These are phyloP conservation scores for Diplolepis rosae DNA, from an alignment of 2,888 invertebrate genomes.

Conservation along the genomic window DNA sequence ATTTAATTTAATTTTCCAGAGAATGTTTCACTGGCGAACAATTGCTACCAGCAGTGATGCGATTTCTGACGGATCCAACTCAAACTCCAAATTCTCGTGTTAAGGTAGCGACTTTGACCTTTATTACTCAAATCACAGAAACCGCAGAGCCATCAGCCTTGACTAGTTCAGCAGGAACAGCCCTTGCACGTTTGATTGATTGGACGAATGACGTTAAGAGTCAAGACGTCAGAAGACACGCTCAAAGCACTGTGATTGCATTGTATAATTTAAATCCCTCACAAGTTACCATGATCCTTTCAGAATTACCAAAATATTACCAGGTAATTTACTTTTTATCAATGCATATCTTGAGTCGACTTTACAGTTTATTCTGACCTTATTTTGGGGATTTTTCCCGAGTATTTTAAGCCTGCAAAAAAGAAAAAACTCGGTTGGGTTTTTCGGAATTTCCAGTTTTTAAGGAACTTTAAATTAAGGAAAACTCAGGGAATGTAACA, in stretches of 20 bases:
- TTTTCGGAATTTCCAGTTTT: too few relatives aligned
- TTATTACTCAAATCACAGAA: slow-evolving; percentile 80
- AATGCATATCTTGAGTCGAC: background rate
- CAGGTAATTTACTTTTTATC: slow-evolving; percentile 63
- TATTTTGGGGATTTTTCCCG: too few relatives aligned
- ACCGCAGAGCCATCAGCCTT: slow-evolving; percentile 76
- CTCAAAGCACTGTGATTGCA: slow-evolving; percentile 83
- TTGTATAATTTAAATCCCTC: slow-evolving; percentile 94
- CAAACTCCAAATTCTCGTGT: slow-evolving; percentile 92
- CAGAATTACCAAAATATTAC: slow-evolving; percentile 82
- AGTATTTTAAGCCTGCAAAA: too few relatives aligned
- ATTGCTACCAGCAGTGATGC: slow-evolving; percentile 77
- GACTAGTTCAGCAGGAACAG: slow-evolving; percentile 64
- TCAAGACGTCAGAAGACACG: slow-evolving; percentile 80
- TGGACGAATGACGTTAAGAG: slow-evolving; percentile 83
- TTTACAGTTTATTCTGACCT: background rate
- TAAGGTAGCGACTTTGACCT: slow-evolving; percentile 84
- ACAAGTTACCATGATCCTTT: slow-evolving; percentile 88
- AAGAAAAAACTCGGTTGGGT: too few relatives aligned
- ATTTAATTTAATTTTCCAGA: slow-evolving; percentile 62
- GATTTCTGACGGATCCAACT: slow-evolving; percentile 92
- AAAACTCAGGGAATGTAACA: too few relatives aligned
- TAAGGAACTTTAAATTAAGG: too few relatives aligned
- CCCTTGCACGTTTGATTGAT: slow-evolving; percentile 67
- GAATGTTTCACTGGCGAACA: slow-evolving; percentile 78